Base-by-base conservation (phyloP, 1,140 invertebrate genomes). In the Cyclina sinensis region DNA sequence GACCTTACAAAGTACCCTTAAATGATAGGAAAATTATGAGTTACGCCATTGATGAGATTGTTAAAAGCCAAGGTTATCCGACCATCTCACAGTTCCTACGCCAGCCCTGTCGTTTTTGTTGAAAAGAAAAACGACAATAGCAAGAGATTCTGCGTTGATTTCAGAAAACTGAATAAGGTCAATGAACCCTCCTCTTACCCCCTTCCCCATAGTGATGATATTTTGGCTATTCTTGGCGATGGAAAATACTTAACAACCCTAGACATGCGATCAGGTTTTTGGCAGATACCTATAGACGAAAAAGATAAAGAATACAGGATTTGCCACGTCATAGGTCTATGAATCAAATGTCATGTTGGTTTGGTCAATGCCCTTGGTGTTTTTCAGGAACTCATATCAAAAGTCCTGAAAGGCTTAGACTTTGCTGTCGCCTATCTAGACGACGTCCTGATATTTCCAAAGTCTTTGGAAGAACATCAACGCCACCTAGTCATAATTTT, bases 271-370 rank as follows among this genome's bases (percentile, higher is more conserved):
- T 57, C 21, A 14, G 83, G 70, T 12, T 86, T 59, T 78, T 78
- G 48, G 24, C 84, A 76, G 32, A 27, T 86, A 12, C 0, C 35
- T 16, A 78, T 86, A 30, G 21, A 37, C 2, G 51, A 46, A 32
- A n/a, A 59, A 30, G 73, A 94, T 79, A 90, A 85, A 95, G 39
- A 94, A 95, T 73, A 96, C 96, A 14, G 90, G 91, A 35, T 92
- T 92, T 73, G 16, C 51, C n/a, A 57, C 0, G 21, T 62, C 0
- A 54, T 43, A 82, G 48, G 91, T 91, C 7, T 92, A 62, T 80
- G 39, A 91, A 43, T 96, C 95, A 86, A 89, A 70, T 0, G 83
- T 83, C 4, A 84, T 93, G 89, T 94, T 81, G 86, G 91, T 21
- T 79, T 94, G 1, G 46, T 30, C 27, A 93, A 90, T 76, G 84